phyloP scores from a whole-genome alignment of 1,140 invertebrate genomes.

The Gonioctena quinquepunctata region DNA sequence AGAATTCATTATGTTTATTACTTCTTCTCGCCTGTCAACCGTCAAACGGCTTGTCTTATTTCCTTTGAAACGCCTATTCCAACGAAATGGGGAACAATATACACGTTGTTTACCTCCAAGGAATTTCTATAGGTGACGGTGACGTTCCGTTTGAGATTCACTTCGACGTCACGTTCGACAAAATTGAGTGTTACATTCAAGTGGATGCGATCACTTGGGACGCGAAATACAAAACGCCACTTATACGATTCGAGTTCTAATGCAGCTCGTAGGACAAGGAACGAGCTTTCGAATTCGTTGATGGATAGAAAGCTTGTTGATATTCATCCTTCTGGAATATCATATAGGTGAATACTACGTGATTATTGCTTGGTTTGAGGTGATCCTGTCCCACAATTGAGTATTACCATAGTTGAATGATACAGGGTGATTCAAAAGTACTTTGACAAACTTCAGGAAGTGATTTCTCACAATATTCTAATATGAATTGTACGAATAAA shows the following conservation, averaged over 20 bases:
- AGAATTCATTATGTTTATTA: not conserved
- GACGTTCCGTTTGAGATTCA: constrained; percentile 17
- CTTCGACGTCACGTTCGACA: not conserved
- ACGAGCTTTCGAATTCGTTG: too few relatives aligned
- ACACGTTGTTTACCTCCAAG: not conserved
- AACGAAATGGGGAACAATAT: not conserved
- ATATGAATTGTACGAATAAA: too few relatives aligned
- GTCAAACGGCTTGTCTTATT: not conserved
- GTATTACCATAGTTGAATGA: too few relatives aligned
- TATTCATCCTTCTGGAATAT: too few relatives aligned
- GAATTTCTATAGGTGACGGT: not conserved
- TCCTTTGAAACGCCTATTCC: not conserved
- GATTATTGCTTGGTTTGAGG: too few relatives aligned
- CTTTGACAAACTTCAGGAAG: too few relatives aligned
- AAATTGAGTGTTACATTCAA: constrained; percentile 9
- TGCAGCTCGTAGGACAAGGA: not conserved
- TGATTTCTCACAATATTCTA: too few relatives aligned
- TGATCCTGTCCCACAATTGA: too few relatives aligned
- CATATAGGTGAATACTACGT: too few relatives aligned
- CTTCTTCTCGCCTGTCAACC: not conserved
- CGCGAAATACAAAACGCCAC: not conserved
- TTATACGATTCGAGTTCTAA: not conserved
- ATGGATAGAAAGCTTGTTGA: too few relatives aligned
- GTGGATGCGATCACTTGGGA: constrained; percentile 1
- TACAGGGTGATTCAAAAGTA: too few relatives aligned